Evolutionary conservation across 2,797 vertebrate genomes (phyloP).

Genomic region (Ataeniobius toweri): DNA sequence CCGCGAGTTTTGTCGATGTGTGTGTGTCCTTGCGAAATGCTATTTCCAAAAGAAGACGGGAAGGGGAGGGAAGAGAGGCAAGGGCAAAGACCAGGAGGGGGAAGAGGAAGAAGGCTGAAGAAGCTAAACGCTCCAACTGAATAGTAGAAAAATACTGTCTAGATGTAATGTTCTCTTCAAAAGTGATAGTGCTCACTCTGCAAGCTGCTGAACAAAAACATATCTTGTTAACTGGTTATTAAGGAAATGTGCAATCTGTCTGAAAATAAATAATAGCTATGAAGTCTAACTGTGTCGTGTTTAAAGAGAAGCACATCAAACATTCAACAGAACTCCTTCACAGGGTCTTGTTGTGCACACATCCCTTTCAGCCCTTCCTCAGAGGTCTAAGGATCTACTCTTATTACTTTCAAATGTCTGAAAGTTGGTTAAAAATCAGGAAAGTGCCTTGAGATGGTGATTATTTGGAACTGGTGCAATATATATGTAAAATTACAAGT

Average conservation of each 20-base stretch:
- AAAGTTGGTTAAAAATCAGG: not conserved
- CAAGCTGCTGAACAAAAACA: not conserved
- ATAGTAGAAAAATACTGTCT: not conserved
- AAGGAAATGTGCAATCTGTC: not conserved
- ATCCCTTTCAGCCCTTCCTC: constrained; percentile 22
- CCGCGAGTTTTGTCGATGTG: constrained; percentile 71
- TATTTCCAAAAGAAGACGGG: constrained; percentile 63
- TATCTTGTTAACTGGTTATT: constrained; percentile 1
- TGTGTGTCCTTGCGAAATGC: constrained; percentile 61
- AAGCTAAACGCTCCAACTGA: not conserved
- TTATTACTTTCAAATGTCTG: not conserved
- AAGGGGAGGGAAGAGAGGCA: constrained; percentile 52
- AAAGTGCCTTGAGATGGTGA: not conserved
- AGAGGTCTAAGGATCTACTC: not conserved
- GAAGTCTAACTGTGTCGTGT: constrained; percentile 24
- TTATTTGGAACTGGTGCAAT: not conserved
- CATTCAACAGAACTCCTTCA: constrained; percentile 37
- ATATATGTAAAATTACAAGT: not conserved
- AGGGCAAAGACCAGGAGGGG: constrained; percentile 27
- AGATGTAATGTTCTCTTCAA: not conserved
- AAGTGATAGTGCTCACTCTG: not conserved
- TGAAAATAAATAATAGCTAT: constrained; percentile 36
- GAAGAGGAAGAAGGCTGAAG: constrained; percentile 34
- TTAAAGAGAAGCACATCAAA: constrained; percentile 45
- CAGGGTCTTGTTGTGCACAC: constrained; percentile 8